These are phyloP conservation scores for Cryptomyrus ogoouensis DNA, from an alignment of 2,113 vertebrate genomes.

Conservation along the genomic window DNA sequence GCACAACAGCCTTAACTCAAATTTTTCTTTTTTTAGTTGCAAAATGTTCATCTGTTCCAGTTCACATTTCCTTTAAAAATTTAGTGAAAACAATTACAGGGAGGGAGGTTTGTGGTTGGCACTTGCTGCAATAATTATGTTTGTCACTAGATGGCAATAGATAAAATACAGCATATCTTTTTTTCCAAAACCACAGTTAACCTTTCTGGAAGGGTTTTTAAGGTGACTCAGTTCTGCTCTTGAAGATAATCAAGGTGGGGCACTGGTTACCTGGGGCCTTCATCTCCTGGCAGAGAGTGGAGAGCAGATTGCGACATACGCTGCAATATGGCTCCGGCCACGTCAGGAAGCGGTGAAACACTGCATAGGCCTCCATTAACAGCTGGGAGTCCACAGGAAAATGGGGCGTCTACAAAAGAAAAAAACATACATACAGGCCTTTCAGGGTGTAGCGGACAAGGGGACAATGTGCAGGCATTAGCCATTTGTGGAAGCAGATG, in stretches of 20 bases:
- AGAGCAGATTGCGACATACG: conserved; percentile 76
- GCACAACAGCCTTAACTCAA: background rate
- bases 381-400: conserved; percentile 71
- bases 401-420: conserved; percentile 71
- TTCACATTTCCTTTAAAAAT: background rate
- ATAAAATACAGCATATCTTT: background rate
- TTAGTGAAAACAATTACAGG: background rate
- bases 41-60: background rate
- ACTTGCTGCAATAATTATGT: conserved; percentile 22
- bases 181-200: background rate
- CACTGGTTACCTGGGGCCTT: conserved; percentile 75
- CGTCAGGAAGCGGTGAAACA: conserved; percentile 82
- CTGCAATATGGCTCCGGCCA: conserved; percentile 88
- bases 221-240: background rate
- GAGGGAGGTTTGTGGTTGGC: background rate
- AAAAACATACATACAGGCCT: background rate
- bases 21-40: background rate
- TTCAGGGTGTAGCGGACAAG: background rate
- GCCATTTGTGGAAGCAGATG: background rate
- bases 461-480: background rate
- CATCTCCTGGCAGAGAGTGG: conserved; percentile 77
- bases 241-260: background rate
- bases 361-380: conserved; percentile 66
- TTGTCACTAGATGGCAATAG: conserved; percentile 36
- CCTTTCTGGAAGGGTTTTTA: background rate